Conservation (phyloP, 2,888 invertebrate genomes). For the Patella ulyssiponensis region DNA sequence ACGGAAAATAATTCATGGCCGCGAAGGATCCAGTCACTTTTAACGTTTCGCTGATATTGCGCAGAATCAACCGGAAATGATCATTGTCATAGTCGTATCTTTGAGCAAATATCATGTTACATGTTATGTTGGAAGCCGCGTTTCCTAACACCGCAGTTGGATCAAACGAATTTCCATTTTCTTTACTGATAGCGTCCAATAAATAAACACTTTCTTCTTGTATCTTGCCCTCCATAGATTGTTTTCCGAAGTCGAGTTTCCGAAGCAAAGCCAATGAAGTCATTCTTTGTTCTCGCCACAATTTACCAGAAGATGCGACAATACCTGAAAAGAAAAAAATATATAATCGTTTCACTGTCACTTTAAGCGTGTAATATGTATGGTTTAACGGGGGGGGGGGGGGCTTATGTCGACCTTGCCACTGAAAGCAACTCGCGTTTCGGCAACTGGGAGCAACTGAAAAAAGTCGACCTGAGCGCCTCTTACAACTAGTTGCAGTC, state of each 20-base stretch:
- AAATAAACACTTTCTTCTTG: conserved; percentile 1
- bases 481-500: no score
- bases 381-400: no score
- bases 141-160: background rate
- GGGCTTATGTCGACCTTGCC: no score
- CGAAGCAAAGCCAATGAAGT: background rate
- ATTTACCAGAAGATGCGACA: background rate
- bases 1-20: conserved; percentile 2
- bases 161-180: conserved; percentile 10
- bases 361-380: no score
- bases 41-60: background rate
- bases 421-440: no score
- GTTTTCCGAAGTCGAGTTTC: conserved; percentile 7
- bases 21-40: background rate
- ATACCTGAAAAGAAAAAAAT: background rate
- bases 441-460: no score
- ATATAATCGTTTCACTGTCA: background rate
- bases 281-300: conserved; percentile 3
- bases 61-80: background rate
- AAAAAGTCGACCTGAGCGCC: no score
- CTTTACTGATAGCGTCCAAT: background rate
- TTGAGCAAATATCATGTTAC: background rate
- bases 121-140: background rate
- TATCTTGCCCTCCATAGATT: background rate
- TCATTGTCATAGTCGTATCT: background rate